These are phyloP conservation scores for Prosapia bicincta DNA, from an alignment of 2,888 invertebrate genomes.

Conservation along the genomic window DNA sequence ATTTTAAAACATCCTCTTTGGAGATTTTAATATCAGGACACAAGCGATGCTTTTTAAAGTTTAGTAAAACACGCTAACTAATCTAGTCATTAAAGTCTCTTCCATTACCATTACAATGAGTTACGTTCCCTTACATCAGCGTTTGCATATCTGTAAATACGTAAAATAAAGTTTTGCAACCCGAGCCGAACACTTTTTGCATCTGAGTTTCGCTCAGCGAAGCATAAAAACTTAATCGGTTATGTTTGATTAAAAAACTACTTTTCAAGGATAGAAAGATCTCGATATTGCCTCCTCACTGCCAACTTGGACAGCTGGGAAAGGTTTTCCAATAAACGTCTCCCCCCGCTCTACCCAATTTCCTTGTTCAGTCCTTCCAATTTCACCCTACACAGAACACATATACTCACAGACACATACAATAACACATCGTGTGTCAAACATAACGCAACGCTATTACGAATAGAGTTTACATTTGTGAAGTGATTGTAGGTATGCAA, in stretches of 20 bases:
- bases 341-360: conserved; percentile 2
- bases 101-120: too few relatives aligned
- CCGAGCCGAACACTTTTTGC: too few relatives aligned
- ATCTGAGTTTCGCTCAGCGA: not conserved
- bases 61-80: too few relatives aligned
- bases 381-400: conserved; percentile 15
- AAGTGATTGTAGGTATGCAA: not conserved
- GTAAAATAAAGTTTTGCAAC: too few relatives aligned
- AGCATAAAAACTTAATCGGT: not conserved
- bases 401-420: not conserved
- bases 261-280: conserved; percentile 5
- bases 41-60: too few relatives aligned
- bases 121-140: too few relatives aligned
- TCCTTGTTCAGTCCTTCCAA: conserved; percentile 15
- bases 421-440: not conserved
- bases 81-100: too few relatives aligned
- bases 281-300: conserved; percentile 9
- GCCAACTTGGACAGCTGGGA: conserved; percentile 14
- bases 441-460: not conserved
- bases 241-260: conserved; percentile 3
- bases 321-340: conserved; percentile 14
- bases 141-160: too few relatives aligned
- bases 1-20: too few relatives aligned
- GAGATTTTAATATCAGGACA: too few relatives aligned
- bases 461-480: not conserved